Evolutionary conservation across 2,888 invertebrate species (phyloP).

Genomic region (Koerneria pararmatus): DNA sequence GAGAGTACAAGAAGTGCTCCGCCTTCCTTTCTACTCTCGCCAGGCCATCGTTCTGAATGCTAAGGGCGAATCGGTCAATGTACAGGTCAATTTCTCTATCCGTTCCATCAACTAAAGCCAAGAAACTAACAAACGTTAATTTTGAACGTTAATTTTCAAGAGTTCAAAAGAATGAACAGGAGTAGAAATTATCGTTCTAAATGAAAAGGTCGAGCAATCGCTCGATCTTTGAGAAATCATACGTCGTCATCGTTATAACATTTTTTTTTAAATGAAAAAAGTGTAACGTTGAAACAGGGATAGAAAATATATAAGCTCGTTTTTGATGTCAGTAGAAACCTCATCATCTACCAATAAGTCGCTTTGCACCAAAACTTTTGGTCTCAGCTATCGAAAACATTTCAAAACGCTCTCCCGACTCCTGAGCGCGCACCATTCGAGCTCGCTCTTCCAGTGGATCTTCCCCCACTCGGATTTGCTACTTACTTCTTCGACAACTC

Average conservation of each 20-base stretch:
- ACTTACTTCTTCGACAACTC: conserved; percentile 29
- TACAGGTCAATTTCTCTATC: conserved; percentile 7
- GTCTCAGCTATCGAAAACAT: conserved; percentile 36
- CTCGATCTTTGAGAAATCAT: too few relatives aligned
- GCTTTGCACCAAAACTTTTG: not conserved
- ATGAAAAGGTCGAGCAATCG: too few relatives aligned
- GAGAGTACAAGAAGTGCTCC: conserved; percentile 24
- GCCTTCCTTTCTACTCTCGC: conserved; percentile 40
- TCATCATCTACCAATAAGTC: not conserved
- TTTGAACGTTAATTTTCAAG: not conserved
- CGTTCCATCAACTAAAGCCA: not conserved
- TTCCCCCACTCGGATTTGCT: conserved; percentile 38
- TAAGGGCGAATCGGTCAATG: conserved; percentile 14
- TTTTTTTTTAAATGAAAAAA: too few relatives aligned
- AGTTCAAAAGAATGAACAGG: too few relatives aligned
- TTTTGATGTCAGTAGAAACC: too few relatives aligned
- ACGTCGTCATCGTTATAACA: too few relatives aligned
- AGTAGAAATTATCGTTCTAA: too few relatives aligned
- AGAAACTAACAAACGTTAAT: not conserved
- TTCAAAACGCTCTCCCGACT: conserved; percentile 27
- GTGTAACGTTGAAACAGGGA: too few relatives aligned
- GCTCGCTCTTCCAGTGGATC: conserved; percentile 14
- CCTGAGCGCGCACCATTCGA: conserved; percentile 16
- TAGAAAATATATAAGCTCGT: too few relatives aligned
- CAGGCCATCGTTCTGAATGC: conserved; percentile 32